Base-by-base conservation (phyloP, 2,888 invertebrate species). In the Rhagonycha lutea region DNA sequence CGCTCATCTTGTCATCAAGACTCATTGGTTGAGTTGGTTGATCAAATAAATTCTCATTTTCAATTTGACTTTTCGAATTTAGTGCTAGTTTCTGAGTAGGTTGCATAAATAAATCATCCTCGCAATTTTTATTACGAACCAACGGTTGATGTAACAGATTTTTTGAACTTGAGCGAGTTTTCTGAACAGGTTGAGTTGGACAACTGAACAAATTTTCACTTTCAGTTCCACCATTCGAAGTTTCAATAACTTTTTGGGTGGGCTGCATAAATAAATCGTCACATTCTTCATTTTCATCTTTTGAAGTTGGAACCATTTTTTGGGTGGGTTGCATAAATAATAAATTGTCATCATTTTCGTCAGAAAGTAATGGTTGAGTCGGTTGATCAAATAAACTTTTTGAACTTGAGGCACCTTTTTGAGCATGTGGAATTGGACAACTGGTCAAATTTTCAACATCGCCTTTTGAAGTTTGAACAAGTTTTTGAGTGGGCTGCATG, bases 1-100 rank as follows among this genome's bases (percentile, higher is more conserved):
- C 72, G 14, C 69, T 62, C 63, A 63, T 68, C 32, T n/a, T 60
- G 3, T 63, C 23, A 14, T 65, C 32, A 14, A 4, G 14, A 26
- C 12, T 26, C 14, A 70, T 11, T 26, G n/a, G 29, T 32, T 78
- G 76, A 24, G 78, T 78, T 69, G 78, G 69, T 60, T 76, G 69
- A n/a, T 72, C 32, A 71, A 78, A 78, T 47, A 77, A 18, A 29
- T 76, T 62, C 10, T 72, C 72, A 61, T 61, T 2, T 61, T 14
- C 18, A 11, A 9, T 12, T 47, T n/a, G n/a, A n/a, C 7, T n/a
- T 47, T 7, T 47, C 5, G 7, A 47, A 47, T 10, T 65, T n/a
- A 24, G 23, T 12, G 9, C 1, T 24, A 65, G n/a, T 65, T 12
- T 24, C 4, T 65, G 63, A n/a, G 63, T 65, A n/a, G 63, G 14